Conservation (phyloP, 2,113 vertebrate species). For the Ptyas mucosa region DNA sequence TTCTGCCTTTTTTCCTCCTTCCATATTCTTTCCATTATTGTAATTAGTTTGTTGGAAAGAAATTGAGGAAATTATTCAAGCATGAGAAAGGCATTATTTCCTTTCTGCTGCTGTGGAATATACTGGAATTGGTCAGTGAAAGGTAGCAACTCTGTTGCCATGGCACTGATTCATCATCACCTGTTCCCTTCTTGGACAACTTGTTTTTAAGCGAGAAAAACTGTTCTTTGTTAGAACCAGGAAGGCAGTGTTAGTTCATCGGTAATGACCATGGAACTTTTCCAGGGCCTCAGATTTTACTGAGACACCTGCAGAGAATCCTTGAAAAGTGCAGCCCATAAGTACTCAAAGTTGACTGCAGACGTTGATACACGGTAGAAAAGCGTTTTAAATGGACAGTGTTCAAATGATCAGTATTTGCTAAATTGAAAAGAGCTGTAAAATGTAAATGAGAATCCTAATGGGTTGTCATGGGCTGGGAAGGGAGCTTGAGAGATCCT, state of each 20-base stretch:
- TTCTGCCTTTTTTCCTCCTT: not conserved
- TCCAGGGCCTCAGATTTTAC: not conserved
- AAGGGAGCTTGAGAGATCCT: too few relatives aligned
- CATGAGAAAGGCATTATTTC: not conserved
- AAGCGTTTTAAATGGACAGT: not conserved
- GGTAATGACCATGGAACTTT: not conserved
- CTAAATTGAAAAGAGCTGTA: not conserved
- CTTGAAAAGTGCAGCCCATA: not conserved
- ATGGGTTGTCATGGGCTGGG: not conserved
- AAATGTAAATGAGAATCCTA: not conserved
- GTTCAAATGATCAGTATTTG: not conserved
- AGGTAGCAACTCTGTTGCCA: not conserved
- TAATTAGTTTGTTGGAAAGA: not conserved
- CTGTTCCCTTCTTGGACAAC: not conserved
- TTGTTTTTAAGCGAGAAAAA: not conserved
- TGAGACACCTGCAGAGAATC: not conserved
- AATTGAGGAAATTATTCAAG: not conserved
- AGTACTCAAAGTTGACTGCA: not conserved
- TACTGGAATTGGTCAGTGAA: not conserved
- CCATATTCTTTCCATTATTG: not conserved
- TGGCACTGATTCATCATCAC: not conserved
- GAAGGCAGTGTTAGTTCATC: not conserved
- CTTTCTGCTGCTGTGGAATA: not conserved
- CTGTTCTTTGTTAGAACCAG: not conserved
- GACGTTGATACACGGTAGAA: not conserved